Evolutionary conservation across 2,797 vertebrate genomes (phyloP), one percentile per base, ranked within the genome.

Genomic region (Sandelia bainsii): DNA sequence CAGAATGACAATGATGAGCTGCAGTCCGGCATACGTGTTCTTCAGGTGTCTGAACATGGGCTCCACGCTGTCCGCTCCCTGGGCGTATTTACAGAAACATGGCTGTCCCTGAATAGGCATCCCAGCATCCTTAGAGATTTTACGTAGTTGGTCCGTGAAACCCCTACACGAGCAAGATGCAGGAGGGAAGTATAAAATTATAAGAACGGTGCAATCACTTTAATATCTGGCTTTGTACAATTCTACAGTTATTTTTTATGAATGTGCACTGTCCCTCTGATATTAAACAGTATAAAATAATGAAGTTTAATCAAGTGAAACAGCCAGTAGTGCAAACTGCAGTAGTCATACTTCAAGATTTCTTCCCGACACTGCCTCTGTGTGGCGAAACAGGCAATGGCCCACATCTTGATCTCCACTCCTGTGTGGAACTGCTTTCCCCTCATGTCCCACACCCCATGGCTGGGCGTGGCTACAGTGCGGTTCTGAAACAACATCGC

Each of bases 391-490:
- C 98, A 99, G 80, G 98, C 98, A 49, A 99, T 98, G 59, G 98
- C 97, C 98, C 98, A 99, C 98, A 99, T 99, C 92, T 99, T 99
- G 86, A 99, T 99, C 93, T 99, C 98, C 74, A 99, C 98, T 42
- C 98, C 98, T 0, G 98, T 99, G 90, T 99, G 97, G 85, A 99
- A 99, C 79, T 99, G 98, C 80, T 99, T 99, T 54, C 98, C 98
- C 79, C 98, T 85, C 98, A 99, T 99, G 92, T 99, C 98, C 98
- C 98, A 99, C 9, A 99, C 98, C 0, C 98, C 98, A 0, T 99
- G 98, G 90, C 98, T 99, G 44, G 98, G 98, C 13, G 98, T 99
- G 74, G 98, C 98, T 80, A 99, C 97, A 0, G 98, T 99, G 76
- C 98, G 96, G 89, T 99, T 99, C 98, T 99, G 92, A 11, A 94